phyloP scores from a whole-genome alignment of 2,888 invertebrate genomes.

The Spisula subtruncata region DNA sequence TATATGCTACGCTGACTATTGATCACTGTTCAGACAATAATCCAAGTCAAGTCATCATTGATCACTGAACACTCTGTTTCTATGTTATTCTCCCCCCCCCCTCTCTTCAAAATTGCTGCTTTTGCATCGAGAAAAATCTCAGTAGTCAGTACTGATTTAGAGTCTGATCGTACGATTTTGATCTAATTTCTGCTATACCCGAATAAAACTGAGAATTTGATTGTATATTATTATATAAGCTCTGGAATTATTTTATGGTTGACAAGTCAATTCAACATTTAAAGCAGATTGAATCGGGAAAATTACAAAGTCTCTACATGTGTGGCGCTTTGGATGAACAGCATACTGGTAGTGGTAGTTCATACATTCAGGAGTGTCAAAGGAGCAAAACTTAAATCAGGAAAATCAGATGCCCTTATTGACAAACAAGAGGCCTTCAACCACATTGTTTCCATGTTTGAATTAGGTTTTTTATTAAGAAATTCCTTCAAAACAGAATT shows the following conservation, averaged over 20 bases:
- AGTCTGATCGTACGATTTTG: constrained; percentile 18
- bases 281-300: no score
- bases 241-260: background rate
- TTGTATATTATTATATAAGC: background rate
- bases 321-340: no score
- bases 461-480: no score
- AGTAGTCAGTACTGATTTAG: background rate
- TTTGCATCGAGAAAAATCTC: constrained; percentile 23
- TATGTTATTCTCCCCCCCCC: constrained; percentile 25
- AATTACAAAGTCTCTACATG: no score
- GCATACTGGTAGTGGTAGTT: no score
- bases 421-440: no score
- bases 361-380: no score
- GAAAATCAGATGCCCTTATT: no score
- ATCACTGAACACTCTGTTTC: constrained; percentile 25
- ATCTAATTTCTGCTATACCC: background rate
- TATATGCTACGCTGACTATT: constrained; percentile 22
- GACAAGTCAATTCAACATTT: background rate
- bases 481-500: no score
- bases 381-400: no score
- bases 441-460: no score
- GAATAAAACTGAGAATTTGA: constrained; percentile 21
- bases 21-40: constrained; percentile 35
- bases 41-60: constrained; percentile 16
- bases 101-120: constrained; percentile 19